Evolutionary conservation across 2,113 vertebrate species (phyloP).

Genomic region (Burhinus oedicnemus): DNA sequence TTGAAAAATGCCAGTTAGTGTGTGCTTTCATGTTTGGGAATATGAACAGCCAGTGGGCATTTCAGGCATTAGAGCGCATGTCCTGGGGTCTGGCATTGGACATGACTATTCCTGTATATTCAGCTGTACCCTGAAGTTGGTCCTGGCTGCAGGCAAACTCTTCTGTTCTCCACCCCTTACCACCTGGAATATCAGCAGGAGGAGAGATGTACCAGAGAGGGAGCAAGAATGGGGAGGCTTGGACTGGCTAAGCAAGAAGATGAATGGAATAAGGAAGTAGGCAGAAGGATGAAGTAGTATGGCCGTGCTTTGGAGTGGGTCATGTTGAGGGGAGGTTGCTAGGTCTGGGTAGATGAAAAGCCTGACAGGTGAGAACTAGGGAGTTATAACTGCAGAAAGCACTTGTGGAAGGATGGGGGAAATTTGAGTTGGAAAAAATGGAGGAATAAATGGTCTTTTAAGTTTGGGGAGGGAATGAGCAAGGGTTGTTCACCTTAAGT

Average conservation of each 20-base stretch:
- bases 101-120: neutral
- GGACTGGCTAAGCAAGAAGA: neutral
- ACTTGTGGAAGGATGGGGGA: neutral
- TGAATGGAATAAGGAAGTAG: neutral
- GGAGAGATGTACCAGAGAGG: neutral
- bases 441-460: neutral
- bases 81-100: neutral
- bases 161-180: neutral
- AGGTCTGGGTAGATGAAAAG: neutral
- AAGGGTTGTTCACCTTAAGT: neutral
- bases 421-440: neutral
- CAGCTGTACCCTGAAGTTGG: neutral
- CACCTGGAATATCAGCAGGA: neutral
- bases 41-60: neutral
- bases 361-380: neutral
- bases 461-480: neutral
- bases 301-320: neutral
- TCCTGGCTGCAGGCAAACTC: neutral
- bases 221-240: neutral
- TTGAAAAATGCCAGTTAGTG: neutral
- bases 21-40: neutral
- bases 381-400: neutral
- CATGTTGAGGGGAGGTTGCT: neutral
- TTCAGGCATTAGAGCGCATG: neutral
- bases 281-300: neutral